phyloP scores from a whole-genome alignment of 30 jellyfish, hydroid and myxozoan species.

The Cassiopea xamachana region DNA sequence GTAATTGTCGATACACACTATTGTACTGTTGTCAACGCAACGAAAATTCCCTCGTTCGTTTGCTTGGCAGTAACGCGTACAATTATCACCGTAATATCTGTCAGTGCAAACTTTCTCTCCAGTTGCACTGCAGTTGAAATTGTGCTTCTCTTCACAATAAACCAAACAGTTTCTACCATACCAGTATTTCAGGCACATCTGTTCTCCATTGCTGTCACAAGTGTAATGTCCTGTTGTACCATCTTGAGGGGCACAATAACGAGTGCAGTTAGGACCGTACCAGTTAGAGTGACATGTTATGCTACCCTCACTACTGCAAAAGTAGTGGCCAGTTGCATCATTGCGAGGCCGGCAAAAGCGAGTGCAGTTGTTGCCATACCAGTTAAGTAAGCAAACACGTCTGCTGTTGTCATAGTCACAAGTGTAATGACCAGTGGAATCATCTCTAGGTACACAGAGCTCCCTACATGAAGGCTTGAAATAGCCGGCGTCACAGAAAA shows the following conservation, averaged over 20 bases:
- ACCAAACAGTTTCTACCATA: conserved; percentile 39
- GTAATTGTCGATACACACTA: conserved; percentile 27
- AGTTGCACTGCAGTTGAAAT: conserved; percentile 33
- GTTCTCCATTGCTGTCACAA: conserved; percentile 44
- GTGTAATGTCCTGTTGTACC: conserved; percentile 59
- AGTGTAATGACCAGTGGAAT: conserved; percentile 53
- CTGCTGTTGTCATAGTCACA: conserved; percentile 67
- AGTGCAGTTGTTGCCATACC: conserved; percentile 71
- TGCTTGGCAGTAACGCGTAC: conserved; percentile 45
- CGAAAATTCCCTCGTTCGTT: conserved; percentile 26
- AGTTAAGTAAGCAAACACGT: conserved; percentile 40
- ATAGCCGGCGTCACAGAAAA: conserved; percentile 60
- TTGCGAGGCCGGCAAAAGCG: conserved; percentile 48
- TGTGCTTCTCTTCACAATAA: conserved; percentile 30
- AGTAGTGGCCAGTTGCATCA: conserved; percentile 58
- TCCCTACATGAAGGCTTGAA: conserved; percentile 61
- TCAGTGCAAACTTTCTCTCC: conserved; percentile 49
- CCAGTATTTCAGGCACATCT: conserved; percentile 50
- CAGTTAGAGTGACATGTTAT: conserved; percentile 54
- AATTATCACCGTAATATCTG: conserved; percentile 45
- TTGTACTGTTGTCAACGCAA: conserved; percentile 17
- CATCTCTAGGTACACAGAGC: conserved; percentile 45
- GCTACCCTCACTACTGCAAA: conserved; percentile 48
- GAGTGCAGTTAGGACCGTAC: conserved; percentile 65
- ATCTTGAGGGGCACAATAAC: conserved; percentile 18